Evolutionary conservation across 2,113 vertebrate genomes (phyloP), one percentile per base, ranked within the genome.

Genomic region (Bungarus multicinctus): DNA sequence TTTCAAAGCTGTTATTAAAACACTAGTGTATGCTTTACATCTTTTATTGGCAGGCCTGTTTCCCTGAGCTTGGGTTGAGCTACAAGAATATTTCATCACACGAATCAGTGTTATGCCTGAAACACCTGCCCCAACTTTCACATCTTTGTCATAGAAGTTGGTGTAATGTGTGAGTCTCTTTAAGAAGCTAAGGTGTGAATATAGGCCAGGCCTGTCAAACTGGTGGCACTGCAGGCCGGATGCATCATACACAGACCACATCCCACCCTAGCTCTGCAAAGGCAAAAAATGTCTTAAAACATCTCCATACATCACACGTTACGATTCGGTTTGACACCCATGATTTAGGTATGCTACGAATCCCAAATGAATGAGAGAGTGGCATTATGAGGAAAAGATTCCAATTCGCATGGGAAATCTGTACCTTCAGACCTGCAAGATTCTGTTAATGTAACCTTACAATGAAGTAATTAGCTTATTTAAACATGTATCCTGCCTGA

Each of bases 1-100:
- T 94, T 95, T 91, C 18, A 89, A 89, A 89, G n/a, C 90, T 20
- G 92, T 74, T 94, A 94, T 90, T 94, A 93, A 92, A n/a, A 1
- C 85, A 39, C 86, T 39, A 43, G 57, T 27, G 53, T 94, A 89
- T 54, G 58, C 93, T 95, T 96, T 95, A 30, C 39, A 69, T 93
- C 18, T 94, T 95, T 93, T 95, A 91, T 53, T 94, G 87, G 14
- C 81, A 47, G 45, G 53, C 91, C 94, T 89, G 4, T 45, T 43
- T 53, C 20, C 16, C 87, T 92, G 50, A 93, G 85, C 52, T 39
- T 7, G 81, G 22, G 90, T n/a, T 20, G 30, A 91, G 88, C 86
- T 58, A 88, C 4, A 57, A 64, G 50, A 93, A 81, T 27, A n/a
- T 54, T 94, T 94, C 93, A 53, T 27, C 55, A 20, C 88, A 47